Evolutionary conservation across 2,797 vertebrate genomes (phyloP).

Genomic region (Sternotherus odoratus): DNA sequence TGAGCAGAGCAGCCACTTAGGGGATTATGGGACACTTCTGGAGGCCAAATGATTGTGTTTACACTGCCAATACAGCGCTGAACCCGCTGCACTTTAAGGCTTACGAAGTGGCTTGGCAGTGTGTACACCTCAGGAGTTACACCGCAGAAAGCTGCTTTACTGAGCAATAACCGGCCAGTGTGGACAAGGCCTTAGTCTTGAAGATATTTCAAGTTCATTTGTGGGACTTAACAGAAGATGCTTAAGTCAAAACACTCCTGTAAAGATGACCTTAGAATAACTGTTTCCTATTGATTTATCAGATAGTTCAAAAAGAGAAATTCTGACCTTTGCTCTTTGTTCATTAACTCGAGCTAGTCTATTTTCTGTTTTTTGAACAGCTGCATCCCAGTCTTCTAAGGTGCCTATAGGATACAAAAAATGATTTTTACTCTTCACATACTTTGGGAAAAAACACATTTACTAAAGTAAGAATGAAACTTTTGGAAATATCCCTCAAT

Average conservation of each 20-base stretch:
- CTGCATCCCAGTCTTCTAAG: constrained; percentile 95
- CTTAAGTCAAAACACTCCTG: neutral
- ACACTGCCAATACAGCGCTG: no score
- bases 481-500: neutral
- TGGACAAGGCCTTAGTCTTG: neutral
- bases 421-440: neutral
- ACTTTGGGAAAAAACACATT: neutral
- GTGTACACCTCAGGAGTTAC: no score
- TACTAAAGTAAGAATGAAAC: neutral
- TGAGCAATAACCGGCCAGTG: no score
- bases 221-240: neutral
- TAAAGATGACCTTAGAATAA: neutral
- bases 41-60: no score
- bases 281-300: neutral
- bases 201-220: neutral
- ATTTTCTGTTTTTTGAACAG: constrained; percentile 93
- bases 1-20: no score
- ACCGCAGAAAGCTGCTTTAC: no score
- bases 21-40: no score
- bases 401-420: constrained; percentile 82
- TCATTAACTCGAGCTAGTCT: constrained; percentile 91
- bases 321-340: constrained; percentile 90
- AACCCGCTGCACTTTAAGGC: no score
- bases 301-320: neutral
- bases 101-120: no score